phyloP scores from a whole-genome alignment of 2,888 invertebrate genomes.

The Eristalinus sepulchralis region DNA sequence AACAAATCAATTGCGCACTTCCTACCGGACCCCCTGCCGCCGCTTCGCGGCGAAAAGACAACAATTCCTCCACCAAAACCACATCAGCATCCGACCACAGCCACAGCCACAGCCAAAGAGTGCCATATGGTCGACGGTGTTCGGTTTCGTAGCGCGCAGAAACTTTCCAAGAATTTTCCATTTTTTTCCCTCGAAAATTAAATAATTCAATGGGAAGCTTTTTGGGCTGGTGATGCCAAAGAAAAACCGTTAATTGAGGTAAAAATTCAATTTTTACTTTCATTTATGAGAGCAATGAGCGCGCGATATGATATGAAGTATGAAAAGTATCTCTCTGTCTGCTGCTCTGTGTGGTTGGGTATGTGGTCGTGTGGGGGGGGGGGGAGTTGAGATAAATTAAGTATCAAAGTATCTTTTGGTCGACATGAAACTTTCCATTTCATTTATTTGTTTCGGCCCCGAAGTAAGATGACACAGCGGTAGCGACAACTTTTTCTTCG shows the following conservation, averaged over 20 bases:
- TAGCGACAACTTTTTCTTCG: background rate
- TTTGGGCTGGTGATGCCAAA: background rate
- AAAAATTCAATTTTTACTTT: slow-evolving; percentile 46
- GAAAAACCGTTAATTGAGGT: slow-evolving; percentile 33
- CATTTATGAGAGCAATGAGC: slow-evolving; percentile 45
- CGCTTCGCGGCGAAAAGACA: background rate
- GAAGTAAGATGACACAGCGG: background rate
- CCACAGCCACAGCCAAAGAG: background rate
- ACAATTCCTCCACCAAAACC: background rate
- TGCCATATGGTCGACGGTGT: background rate
- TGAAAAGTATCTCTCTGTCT: background rate
- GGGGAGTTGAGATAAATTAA: background rate
- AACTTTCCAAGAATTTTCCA: slow-evolving; percentile 40
- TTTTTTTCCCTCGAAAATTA: slow-evolving; percentile 17
- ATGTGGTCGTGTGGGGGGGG: too few relatives aligned
- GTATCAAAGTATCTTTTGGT: slow-evolving; percentile 25
- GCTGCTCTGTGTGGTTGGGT: too few relatives aligned
- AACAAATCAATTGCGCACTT: slow-evolving; percentile 29
- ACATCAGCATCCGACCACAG: background rate
- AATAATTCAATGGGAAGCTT: slow-evolving; percentile 23
- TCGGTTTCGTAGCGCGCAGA: background rate
- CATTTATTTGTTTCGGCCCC: slow-evolving; percentile 34
- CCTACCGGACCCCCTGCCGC: background rate
- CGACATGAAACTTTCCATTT: slow-evolving; percentile 39
- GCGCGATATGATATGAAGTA: background rate